Conservation (phyloP, 2,797 vertebrate species). For the Cyclopterus lumpus region DNA sequence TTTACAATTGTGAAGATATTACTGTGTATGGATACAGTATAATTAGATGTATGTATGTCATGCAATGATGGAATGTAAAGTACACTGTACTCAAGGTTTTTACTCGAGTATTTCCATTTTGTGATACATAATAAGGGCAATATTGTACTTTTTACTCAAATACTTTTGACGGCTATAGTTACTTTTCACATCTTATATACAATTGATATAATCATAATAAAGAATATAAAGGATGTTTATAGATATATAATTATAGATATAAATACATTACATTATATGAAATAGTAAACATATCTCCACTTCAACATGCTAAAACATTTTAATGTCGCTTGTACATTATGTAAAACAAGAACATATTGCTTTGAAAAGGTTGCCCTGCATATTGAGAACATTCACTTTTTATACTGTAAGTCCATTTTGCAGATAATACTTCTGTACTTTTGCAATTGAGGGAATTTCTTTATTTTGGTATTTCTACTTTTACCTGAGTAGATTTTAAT, state of each 20-base stretch:
- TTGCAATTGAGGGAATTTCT: background rate
- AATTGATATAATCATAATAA: background rate
- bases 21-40: background rate
- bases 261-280: background rate
- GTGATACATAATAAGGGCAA: background rate
- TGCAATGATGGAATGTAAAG: background rate
- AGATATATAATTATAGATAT: background rate
- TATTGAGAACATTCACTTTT: background rate
- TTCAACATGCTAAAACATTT: background rate
- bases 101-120: background rate
- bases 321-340: background rate
- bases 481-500: background rate
- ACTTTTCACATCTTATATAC: background rate
- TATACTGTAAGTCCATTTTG: background rate
- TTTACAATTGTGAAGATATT: background rate
- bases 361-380: background rate
- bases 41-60: background rate
- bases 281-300: background rate
- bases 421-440: background rate
- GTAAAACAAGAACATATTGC: background rate
- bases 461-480: background rate
- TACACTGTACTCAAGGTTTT: background rate
- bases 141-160: conserved; percentile 3
- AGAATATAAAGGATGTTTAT: background rate
- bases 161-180: background rate